Evolutionary conservation across 2,113 vertebrate genomes (phyloP).

Genomic region (Bos taurus): ARS-UCD2.0 NC_037335.1:52943501-52944000

Average conservation of each 20-base stretch:
- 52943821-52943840: background rate
- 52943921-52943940: background rate
- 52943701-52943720: background rate
- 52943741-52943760: background rate
- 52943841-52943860: background rate
- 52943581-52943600: background rate
- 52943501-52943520: background rate
- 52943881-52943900: background rate
- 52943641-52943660: background rate
- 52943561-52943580: background rate
- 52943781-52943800: background rate
- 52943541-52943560: background rate
- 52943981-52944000: background rate
- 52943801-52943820: no score
- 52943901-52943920: background rate
- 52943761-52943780: background rate
- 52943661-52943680: background rate
- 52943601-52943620: background rate
- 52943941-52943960: background rate
- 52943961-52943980: background rate
- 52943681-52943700: accelerated
- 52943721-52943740: background rate
- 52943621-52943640: accelerated
- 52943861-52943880: background rate
- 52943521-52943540: background rate